These are phyloP conservation scores for Nasalis larvatus DNA, from an alignment of 2,113 vertebrate species.

Conservation along the genomic window DNA sequence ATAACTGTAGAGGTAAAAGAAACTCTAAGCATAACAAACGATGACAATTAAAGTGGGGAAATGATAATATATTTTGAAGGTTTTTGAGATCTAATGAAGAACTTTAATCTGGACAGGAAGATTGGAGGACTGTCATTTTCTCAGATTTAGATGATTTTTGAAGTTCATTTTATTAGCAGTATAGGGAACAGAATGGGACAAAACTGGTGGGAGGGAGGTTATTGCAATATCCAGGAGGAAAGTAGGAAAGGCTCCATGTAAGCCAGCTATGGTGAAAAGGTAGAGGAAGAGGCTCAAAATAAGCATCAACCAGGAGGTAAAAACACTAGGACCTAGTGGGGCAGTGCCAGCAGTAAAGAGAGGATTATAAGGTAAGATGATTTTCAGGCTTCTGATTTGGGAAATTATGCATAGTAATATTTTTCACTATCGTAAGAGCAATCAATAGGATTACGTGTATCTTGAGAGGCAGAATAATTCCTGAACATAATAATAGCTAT, in stretches of 20 bases:
- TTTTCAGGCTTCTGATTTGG: background rate
- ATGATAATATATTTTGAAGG: background rate
- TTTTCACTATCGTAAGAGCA: background rate
- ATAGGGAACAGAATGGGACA: background rate
- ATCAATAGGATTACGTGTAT: background rate
- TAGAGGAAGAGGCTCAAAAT: background rate
- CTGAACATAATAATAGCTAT: background rate
- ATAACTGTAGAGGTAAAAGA: background rate
- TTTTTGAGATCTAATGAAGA: background rate
- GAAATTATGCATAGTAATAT: background rate
- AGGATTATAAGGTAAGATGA: background rate
- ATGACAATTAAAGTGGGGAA: background rate
- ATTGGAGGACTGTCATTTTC: background rate
- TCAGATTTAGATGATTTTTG: background rate
- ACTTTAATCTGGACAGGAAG: background rate
- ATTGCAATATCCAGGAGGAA: background rate
- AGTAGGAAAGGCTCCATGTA: background rate
- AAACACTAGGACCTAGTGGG: background rate
- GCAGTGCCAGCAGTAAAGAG: background rate
- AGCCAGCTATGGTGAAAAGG: background rate
- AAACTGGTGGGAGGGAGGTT: background rate
- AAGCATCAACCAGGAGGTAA: background rate
- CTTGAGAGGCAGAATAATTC: background rate
- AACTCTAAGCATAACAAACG: background rate
- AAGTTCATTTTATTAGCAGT: background rate